Base-by-base conservation (phyloP, 1,140 invertebrate species). In the Pseudomyrmex gracilis region DNA sequence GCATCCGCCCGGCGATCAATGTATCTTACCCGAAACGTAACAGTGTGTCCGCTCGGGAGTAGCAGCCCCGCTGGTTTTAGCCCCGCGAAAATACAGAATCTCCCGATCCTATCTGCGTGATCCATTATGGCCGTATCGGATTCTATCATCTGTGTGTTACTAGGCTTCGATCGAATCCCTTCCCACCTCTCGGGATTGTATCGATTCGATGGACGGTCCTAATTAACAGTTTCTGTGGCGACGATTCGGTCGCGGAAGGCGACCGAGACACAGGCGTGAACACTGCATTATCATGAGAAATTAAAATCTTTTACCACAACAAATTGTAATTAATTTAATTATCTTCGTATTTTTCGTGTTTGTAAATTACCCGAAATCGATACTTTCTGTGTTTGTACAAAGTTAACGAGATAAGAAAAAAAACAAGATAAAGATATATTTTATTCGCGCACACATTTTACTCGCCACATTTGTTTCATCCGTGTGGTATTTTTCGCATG, bases 1-100 rank as follows among this genome's bases (percentile, higher is more conserved):
- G 83, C 73, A 67, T 82, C 55, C 85, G 85, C 78, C 57, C 49
- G 49, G 5, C 60, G 66, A 68, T 74, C 82, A 55, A 86, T 57
- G 73, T 57, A 64, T 57, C 82, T 47, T 20, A 71, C 76, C 34
- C 66, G 12, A 80, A 80, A 80, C 17, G 34, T 70, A 78, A 45
- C 64, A 58, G 64, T 1, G 34, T 34, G 34, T 15, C 12, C 20
- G 51, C n/a, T 5, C 58, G 55, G 13, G 45, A 20, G 57, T 4
- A 9, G 24, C 15, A 34, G 20, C n/a, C 20, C 43, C 17, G 17
- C 49, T 43, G 61, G 61, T 24, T 49, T 34, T 64, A 68, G n/a
- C 71, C 34, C 34, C 66, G 78, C 78, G 70, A 74, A 73, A 82
- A 74, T 22, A 53, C 58, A 3, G 60, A 8, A 73, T 82, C 57